phyloP scores from a whole-genome alignment of 2,888 invertebrate genomes.

The Druceiella hillmani region DNA sequence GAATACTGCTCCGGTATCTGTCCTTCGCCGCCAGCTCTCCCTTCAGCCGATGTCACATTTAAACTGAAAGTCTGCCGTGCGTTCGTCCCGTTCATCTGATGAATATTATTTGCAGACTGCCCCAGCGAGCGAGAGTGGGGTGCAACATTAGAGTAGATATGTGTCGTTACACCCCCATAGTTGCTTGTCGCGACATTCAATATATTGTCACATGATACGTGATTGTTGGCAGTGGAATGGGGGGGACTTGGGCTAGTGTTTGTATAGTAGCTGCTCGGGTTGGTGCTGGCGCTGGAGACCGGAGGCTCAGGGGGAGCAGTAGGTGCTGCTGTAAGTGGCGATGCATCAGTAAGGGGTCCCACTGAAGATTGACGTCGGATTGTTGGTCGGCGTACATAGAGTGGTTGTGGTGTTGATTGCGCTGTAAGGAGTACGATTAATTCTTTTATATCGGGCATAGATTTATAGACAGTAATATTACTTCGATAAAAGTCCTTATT shows the following conservation, averaged over 20 bases:
- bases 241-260: constrained; percentile 58
- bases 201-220: constrained; percentile 47
- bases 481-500: too few relatives aligned
- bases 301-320: constrained; percentile 47
- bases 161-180: constrained; percentile 26
- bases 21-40: constrained; percentile 14
- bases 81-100: constrained; percentile 41
- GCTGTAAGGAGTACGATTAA: constrained; percentile 44
- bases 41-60: constrained; percentile 20
- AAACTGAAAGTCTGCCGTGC: constrained; percentile 31
- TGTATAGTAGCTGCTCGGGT: constrained; percentile 55
- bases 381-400: constrained; percentile 51
- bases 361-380: constrained; percentile 59
- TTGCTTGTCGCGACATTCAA: constrained; percentile 35
- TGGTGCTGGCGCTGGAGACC: constrained; percentile 50
- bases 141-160: constrained; percentile 24
- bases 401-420: constrained; percentile 56
- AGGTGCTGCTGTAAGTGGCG: constrained; percentile 44
- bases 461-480: neutral
- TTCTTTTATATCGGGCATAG: constrained; percentile 4
- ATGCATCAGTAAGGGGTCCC: constrained; percentile 53
- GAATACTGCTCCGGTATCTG: too few relatives aligned
- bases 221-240: constrained; percentile 35
- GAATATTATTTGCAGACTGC: constrained; percentile 45
- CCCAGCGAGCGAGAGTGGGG: constrained; percentile 46